Evolutionary conservation across 2,888 invertebrate species (phyloP).

Genomic region (Allolobophora icterica): DNA sequence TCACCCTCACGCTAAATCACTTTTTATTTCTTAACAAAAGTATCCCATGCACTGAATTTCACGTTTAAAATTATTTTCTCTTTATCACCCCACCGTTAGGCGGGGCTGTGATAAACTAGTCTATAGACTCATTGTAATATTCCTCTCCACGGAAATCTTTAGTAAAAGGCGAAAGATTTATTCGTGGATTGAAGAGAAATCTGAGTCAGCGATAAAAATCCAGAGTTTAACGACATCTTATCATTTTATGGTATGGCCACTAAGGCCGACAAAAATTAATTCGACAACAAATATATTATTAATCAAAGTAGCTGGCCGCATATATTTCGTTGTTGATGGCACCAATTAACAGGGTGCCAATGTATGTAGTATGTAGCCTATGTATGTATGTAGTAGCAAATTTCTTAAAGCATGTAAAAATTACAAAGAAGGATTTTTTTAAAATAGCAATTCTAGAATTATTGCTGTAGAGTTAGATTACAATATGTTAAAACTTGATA

Average conservation of each 20-base stretch:
- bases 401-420: neutral
- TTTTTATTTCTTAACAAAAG: no score
- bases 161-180: slow-evolving; percentile 17
- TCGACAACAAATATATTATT: no score
- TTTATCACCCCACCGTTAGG: neutral
- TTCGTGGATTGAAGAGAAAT: slow-evolving; percentile 17
- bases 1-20: no score
- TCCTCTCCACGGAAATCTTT: slow-evolving; percentile 17
- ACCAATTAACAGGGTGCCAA: neutral
- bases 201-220: neutral
- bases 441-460: neutral
- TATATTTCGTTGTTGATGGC: neutral
- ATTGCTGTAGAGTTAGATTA: neutral
- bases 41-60: no score
- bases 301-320: neutral
- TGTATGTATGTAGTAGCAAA: neutral
- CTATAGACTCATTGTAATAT: slow-evolving; percentile 17
- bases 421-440: neutral
- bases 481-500: neutral
- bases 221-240: no score
- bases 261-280: no score
- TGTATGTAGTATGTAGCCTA: no score
- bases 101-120: slow-evolving; percentile 17
- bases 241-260: no score
- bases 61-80: neutral